Base-by-base conservation (phyloP, 37 sponge, comb jelly and placozoan genomes). In the Aphrocallistes beatrix region DNA sequence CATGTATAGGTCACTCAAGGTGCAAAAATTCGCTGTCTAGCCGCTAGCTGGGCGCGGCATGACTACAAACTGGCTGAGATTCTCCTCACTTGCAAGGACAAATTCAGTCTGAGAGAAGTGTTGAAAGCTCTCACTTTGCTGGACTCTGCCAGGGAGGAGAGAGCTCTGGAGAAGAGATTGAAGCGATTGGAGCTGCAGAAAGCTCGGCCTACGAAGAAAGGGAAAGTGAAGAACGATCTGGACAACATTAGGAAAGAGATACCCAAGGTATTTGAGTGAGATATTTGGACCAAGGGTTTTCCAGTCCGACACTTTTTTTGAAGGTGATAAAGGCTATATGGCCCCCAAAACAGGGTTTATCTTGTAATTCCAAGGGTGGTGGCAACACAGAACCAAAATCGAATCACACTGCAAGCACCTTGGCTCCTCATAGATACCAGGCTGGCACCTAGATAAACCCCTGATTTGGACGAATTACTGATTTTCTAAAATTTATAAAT, bases 51-150 rank as follows among this genome's bases (percentile, higher is more conserved):
- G 75, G 75, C 75, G 3, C 75, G 75, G 3, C 75, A 60, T 13
- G 75, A 60, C 75, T 60, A 60, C n/a, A 60, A 60, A 60, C n/a
- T 60, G 34, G 75, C 75, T 60, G 75, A 60, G n/a, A 60, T 60
- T 6, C n/a, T 60, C 28, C 21, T 60, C 17, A 60, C 75, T 60
- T 60, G 75, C n/a, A 60, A 60, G 34, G 75, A 60, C 21, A 60
- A 60, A 13, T 60, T 60, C 75, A 60, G 75, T 60, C 21, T 60
- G 75, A 60, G 75, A 60, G 75, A 60, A 60, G 75, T 60, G 6
- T 13, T 60, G 75, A 60, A 60, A 60, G 75, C 75, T 13, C 75
- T 60, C 10, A 60, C 75, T 60, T 30, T 60, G 21, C 75, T 60
- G 75, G 75, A 60, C n/a, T 60, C 75, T 19, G 75, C 75, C 28